Evolutionary conservation across 2,113 vertebrate genomes (phyloP).

Genomic region (Rana temporaria): DNA sequence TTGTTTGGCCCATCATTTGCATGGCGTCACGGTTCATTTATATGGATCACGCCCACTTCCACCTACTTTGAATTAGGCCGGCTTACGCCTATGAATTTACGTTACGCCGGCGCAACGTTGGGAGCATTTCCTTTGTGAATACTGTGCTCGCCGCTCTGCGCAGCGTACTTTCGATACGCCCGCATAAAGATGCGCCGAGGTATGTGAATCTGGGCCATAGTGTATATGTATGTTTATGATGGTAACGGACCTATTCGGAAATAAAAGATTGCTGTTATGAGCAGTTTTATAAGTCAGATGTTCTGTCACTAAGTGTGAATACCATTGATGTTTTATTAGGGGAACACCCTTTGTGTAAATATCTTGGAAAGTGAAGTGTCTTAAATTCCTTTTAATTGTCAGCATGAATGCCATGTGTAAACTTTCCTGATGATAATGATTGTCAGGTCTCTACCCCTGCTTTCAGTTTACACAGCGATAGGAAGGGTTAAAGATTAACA

Average conservation of each 20-base stretch:
- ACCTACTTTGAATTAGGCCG: too few species aligned
- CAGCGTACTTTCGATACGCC: too few species aligned
- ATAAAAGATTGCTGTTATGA: background rate
- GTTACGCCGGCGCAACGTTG: too few species aligned
- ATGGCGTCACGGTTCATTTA: too few species aligned
- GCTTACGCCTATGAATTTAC: too few species aligned
- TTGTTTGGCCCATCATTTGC: too few species aligned
- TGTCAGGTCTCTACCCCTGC: background rate
- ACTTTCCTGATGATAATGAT: background rate
- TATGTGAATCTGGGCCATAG: too few species aligned
- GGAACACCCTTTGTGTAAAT: conserved; percentile 12
- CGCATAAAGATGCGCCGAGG: too few species aligned
- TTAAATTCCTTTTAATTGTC: background rate
- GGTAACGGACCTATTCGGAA: too few species aligned
- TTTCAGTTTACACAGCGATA: background rate
- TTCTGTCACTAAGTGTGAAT: background rate
- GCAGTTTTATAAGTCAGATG: background rate
- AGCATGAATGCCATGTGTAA: background rate
- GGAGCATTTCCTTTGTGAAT: too few species aligned
- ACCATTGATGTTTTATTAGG: background rate
- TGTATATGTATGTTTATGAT: background rate
- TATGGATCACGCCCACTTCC: too few species aligned
- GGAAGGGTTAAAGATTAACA: background rate
- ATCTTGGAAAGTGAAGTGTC: background rate
- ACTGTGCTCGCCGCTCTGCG: too few species aligned